Percentiles rank a stretch among this genome's conserved stretches.
phyloP scores from a whole-genome alignment of 2,113 vertebrate genomes.

The Ophiodon elongatus region DNA sequence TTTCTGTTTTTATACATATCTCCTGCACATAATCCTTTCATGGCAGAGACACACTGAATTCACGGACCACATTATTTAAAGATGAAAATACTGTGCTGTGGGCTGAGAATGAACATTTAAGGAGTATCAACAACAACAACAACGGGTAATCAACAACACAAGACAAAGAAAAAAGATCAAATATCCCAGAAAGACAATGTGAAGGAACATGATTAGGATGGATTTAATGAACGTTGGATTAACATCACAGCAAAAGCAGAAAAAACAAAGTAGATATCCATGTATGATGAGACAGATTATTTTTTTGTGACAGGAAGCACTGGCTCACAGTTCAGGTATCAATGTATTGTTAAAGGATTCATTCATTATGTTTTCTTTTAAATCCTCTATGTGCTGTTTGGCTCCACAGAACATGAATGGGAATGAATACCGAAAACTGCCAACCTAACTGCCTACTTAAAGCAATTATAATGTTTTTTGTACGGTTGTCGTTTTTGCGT shows the following conservation, averaged over 20 bases:
- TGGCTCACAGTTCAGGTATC: conserved; percentile 1
- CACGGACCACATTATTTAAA: neutral
- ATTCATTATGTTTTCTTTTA: neutral
- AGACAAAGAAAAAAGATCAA: neutral
- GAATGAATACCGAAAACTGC: neutral
- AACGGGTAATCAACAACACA: neutral
- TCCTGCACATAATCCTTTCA: neutral
- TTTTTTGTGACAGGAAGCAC: neutral
- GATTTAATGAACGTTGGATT: neutral
- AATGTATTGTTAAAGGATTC: conserved; percentile 18
- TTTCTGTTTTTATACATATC: neutral
- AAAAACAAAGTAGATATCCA: neutral
- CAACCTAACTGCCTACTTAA: neutral
- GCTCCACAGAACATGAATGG: neutral
- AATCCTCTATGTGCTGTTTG: neutral
- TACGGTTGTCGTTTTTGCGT: neutral
- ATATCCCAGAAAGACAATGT: neutral
- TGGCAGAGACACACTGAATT: neutral
- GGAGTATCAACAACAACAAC: too few species aligned
- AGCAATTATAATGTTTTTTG: neutral
- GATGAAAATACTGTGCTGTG: neutral
- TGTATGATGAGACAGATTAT: neutral
- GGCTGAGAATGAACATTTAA: neutral
- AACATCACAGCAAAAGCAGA: neutral
- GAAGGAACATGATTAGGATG: neutral